Evolutionary conservation across 1,140 invertebrate species (phyloP), one percentile per base, ranked within the genome.

Genomic region (Bombus waltoni): DNA sequence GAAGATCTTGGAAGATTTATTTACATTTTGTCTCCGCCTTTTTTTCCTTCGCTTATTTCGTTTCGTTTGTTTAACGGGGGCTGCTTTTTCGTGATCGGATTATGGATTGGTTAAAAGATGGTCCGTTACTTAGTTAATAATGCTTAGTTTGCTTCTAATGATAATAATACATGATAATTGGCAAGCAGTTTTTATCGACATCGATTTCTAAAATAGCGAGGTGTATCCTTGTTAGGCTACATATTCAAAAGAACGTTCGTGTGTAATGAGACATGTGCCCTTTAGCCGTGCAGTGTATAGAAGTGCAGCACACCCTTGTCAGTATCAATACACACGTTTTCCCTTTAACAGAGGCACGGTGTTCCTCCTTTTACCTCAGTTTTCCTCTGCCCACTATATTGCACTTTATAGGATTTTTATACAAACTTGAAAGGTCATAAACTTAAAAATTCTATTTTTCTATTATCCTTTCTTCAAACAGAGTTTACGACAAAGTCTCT

Each of bases 251-350:
- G 77, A 79, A 79, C 62, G 62, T 47, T 68, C 59, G 28, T 47
- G 77, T 47, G 77, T 79, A 79, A 79, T 68, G 62, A 79, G 77
- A 68, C 77, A 68, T 47, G 77, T 79, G 42, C 77, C 62, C 62
- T 79, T 79, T 44, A 65, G 74, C 74, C 74, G 25, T 28, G 35
- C 74, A 38, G 35, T 13, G 74, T 38, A 59, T 59, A 59, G 28
- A 59, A 76, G 74, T n/a, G 77, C 77, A 38, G 40, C 32, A 18
- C 35, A 79, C 77, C 42, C 77, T 77, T 35, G 77, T 28, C 62
- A 47, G 62, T 66, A 47, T 44, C 62, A 47, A n/a, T 28, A 79
- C 1, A 68, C 77, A 32, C 32, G 42, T 79, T 40, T 68, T 44
- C 76, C 76, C 40, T 78, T 44, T 42, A 65, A 65, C 38, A 42